phyloP scores from a whole-genome alignment of 2,888 invertebrate genomes.

The Trichopria drosophilae region DNA sequence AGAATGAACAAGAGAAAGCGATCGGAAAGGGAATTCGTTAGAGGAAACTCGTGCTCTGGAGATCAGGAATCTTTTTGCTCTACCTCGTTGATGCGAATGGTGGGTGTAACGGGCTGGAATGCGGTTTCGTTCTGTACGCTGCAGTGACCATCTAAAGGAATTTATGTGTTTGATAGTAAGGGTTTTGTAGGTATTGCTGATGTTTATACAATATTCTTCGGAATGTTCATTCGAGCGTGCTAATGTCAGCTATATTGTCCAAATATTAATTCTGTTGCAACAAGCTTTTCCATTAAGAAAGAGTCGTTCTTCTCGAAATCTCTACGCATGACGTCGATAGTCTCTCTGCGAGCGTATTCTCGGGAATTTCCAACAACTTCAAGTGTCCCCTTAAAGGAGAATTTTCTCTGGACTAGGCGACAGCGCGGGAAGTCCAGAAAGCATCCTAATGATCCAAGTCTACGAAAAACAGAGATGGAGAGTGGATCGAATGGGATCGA shows the following conservation, averaged over 20 bases:
- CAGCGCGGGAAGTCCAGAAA: conserved; percentile 36
- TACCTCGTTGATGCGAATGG: conserved; percentile 36
- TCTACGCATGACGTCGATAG: too few species aligned
- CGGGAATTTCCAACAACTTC: conserved; percentile 1
- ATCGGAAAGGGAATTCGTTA: conserved; percentile 52
- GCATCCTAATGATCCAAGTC: conserved; percentile 52
- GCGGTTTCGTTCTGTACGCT: conserved; percentile 34
- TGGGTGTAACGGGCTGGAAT: conserved; percentile 36
- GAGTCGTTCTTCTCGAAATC: too few species aligned
- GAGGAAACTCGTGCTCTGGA: conserved; percentile 47
- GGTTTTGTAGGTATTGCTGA: background rate
- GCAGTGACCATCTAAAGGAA: conserved; percentile 8
- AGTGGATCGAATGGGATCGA: conserved; percentile 2
- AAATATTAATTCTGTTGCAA: too few species aligned
- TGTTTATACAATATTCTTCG: background rate
- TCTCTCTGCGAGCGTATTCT: too few species aligned
- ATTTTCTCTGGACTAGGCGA: conserved; percentile 31
- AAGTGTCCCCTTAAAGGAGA: conserved; percentile 34
- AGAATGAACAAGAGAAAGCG: conserved; percentile 34
- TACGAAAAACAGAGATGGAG: conserved; percentile 30
- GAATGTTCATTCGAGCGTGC: background rate
- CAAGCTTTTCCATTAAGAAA: too few species aligned
- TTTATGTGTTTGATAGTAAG: conserved; percentile 7
- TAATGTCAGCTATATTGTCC: too few species aligned
- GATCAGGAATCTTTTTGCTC: conserved; percentile 44